A percentile compares a stretch with the other conserved stretches of the same genome.
Evolutionary conservation across 2,888 invertebrate genomes (phyloP).

Genomic region (Yponomeuta malinellus): DNA sequence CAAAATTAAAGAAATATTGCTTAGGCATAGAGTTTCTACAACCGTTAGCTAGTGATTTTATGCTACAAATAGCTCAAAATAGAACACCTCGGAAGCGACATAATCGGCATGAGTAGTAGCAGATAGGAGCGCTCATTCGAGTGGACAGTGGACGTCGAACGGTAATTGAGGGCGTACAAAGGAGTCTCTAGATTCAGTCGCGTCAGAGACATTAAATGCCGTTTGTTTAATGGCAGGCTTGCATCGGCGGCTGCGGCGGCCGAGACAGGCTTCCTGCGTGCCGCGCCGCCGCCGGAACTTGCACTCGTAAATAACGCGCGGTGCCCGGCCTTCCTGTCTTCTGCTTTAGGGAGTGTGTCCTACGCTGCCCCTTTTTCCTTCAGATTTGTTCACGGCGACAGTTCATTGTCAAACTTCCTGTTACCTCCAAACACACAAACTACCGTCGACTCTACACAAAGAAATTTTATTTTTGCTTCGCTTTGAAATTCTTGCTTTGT

Average conservation of each 20-base stretch:
- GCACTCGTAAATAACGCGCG: constrained; percentile 64
- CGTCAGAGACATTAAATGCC: constrained; percentile 8
- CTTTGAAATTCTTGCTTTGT: constrained; percentile 26
- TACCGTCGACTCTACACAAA: constrained; percentile 11
- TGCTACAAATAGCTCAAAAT: not conserved
- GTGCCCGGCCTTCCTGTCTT: constrained; percentile 60
- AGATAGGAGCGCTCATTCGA: not conserved
- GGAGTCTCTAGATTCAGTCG: constrained; percentile 6
- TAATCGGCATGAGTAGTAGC: not conserved
- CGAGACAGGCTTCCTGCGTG: constrained; percentile 47
- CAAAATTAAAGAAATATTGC: not conserved
- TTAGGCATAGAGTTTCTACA: too few species aligned
- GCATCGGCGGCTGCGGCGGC: constrained; percentile 39
- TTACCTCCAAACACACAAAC: constrained; percentile 11
- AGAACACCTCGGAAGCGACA: not conserved
- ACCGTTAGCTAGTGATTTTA: not conserved
- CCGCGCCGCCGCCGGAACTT: constrained; percentile 54
- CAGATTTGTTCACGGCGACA: constrained; percentile 38
- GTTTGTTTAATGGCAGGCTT: constrained; percentile 17
- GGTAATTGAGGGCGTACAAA: constrained; percentile 4
- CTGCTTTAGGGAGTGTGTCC: constrained; percentile 35
- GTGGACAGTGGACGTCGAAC: not conserved
- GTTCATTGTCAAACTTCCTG: constrained; percentile 36
- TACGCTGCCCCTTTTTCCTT: constrained; percentile 25
- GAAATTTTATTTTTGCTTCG: constrained; percentile 16